Percentiles rank a stretch among this genome's conserved stretches.
phyloP scores from a whole-genome alignment of 2,113 vertebrate species.

The Erythrolamprus reginae region DNA sequence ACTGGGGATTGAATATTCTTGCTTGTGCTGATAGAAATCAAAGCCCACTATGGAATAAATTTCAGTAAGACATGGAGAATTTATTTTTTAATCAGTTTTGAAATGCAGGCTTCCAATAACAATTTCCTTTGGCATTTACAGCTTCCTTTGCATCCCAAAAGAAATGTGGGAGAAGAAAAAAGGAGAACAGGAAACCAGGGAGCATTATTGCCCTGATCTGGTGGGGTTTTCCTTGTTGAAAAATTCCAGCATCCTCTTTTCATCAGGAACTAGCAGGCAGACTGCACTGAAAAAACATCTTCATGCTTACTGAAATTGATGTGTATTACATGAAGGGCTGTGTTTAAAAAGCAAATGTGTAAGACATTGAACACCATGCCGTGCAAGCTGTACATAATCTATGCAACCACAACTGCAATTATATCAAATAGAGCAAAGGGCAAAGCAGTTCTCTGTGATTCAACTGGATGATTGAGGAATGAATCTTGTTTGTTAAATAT shows the following conservation, averaged over 20 bases:
- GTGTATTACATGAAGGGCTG: slow-evolving; percentile 35
- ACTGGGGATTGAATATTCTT: slow-evolving; percentile 59
- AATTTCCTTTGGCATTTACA: slow-evolving; percentile 38
- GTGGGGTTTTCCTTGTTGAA: slow-evolving; percentile 39
- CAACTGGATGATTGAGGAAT: slow-evolving; percentile 46
- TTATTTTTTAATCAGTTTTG: slow-evolving; percentile 67
- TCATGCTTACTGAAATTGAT: slow-evolving; percentile 47
- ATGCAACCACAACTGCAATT: slow-evolving; percentile 30
- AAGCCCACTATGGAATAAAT: slow-evolving; percentile 55
- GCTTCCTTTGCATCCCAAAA: slow-evolving; percentile 43
- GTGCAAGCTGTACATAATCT: slow-evolving; percentile 46
- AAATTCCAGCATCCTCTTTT: slow-evolving; percentile 47
- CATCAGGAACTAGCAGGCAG: slow-evolving; percentile 39
- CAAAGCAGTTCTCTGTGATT: slow-evolving; percentile 27
- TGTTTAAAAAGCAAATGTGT: slow-evolving; percentile 52
- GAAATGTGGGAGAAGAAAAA: slow-evolving; percentile 32
- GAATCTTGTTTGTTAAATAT: slow-evolving; percentile 13
- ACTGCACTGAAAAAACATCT: neutral
- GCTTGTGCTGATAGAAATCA: slow-evolving; percentile 48
- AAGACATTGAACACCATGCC: slow-evolving; percentile 52
- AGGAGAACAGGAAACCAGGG: slow-evolving; percentile 44
- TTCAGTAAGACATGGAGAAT: slow-evolving; percentile 61
- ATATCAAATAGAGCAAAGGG: slow-evolving; percentile 44
- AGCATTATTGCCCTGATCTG: slow-evolving; percentile 29
- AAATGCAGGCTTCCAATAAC: slow-evolving; percentile 60